Conservation (phyloP, 2,888 invertebrate species). For the Xestia sexstrigata region DNA sequence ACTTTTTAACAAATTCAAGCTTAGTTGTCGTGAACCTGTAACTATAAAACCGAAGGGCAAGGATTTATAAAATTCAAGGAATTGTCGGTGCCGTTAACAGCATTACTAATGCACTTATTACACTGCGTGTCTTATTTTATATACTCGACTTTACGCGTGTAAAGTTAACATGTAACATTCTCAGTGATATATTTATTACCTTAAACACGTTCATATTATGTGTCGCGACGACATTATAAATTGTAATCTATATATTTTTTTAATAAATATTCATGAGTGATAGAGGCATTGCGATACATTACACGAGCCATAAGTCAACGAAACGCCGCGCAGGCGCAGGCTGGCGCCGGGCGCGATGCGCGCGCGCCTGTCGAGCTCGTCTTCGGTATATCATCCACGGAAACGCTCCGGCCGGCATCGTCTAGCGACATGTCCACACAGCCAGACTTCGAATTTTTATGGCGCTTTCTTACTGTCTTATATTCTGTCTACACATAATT, state of each 20-base stretch:
- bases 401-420: constrained; percentile 72
- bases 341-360: constrained; percentile 63
- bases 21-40: not conserved
- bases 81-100: constrained; percentile 72
- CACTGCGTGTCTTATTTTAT: constrained; percentile 80
- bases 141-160: constrained; percentile 82
- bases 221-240: constrained; percentile 80
- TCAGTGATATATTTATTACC: constrained; percentile 85
- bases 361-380: constrained; percentile 69
- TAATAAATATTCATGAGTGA: constrained; percentile 90
- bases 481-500: constrained; percentile 85
- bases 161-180: constrained; percentile 79
- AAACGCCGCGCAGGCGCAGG: constrained; percentile 79
- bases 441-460: constrained; percentile 87
- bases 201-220: constrained; percentile 78
- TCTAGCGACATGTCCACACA: constrained; percentile 83
- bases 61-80: constrained; percentile 5
- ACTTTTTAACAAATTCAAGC: not conserved
- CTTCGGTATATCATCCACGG: constrained; percentile 70
- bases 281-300: constrained; percentile 88
- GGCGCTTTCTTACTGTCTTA: constrained; percentile 76
- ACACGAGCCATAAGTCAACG: constrained; percentile 88
- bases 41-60: not conserved
- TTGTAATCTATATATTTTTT: constrained; percentile 81
- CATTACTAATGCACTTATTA: constrained; percentile 83